Evolutionary conservation across 2,113 vertebrate genomes (phyloP).

Genomic region (Calidris pugnax): DNA sequence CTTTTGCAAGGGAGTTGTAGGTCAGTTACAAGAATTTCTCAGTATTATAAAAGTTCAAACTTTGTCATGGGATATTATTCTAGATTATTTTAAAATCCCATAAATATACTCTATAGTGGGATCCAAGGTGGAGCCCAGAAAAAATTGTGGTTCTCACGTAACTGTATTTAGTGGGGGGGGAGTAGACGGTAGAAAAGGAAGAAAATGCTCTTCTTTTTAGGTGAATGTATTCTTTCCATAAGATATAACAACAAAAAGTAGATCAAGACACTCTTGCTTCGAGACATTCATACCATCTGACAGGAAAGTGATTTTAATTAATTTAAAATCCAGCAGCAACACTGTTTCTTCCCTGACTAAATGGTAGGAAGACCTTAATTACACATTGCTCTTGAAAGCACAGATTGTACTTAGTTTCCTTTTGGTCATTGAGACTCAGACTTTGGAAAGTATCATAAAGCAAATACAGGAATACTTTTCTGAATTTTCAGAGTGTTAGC

Average conservation of each 20-base stretch:
- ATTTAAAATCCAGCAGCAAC: slow-evolving; percentile 12
- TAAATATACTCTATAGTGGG: not conserved
- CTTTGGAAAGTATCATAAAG: not conserved
- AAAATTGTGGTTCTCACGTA: not conserved
- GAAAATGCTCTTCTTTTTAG: not conserved
- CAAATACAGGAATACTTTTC: not conserved
- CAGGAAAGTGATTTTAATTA: slow-evolving; percentile 20
- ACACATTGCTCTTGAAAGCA: not conserved
- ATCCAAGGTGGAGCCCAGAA: not conserved
- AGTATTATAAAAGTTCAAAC: not conserved
- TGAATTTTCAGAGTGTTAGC: not conserved
- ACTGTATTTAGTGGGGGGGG: not conserved
- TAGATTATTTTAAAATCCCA: not conserved
- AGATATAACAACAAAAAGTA: not conserved
- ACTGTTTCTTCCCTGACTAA: slow-evolving; percentile 2
- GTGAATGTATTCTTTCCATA: not conserved
- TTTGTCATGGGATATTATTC: not conserved
- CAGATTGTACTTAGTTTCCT: not conserved
- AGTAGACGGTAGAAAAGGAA: not conserved
- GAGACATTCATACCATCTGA: not conserved
- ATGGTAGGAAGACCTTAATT: slow-evolving; percentile 20
- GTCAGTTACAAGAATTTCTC: not conserved
- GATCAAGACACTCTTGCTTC: not conserved
- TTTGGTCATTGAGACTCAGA: not conserved
- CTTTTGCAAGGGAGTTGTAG: not conserved